These are phyloP conservation scores for Todiramphus chloris DNA, from an alignment of 2,113 vertebrate genomes.

Conservation along the genomic window DNA sequence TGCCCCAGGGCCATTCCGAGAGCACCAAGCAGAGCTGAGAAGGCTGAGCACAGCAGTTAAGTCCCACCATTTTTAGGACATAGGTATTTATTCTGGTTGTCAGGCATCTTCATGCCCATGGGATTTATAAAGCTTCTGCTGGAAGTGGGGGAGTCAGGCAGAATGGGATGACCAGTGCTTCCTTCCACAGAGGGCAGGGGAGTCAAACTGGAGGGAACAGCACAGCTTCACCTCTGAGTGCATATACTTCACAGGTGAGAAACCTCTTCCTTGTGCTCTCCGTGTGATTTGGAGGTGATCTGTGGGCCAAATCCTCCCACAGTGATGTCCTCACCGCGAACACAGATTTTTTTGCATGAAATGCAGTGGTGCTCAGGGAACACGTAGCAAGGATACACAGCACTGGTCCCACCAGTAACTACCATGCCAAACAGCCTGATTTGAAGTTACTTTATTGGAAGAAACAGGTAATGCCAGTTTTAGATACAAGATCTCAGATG, in stretches of 20 bases:
- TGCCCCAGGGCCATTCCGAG: rapidly evolving
- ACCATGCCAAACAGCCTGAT: neutral
- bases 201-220: too few relatives aligned
- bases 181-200: neutral
- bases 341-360: neutral
- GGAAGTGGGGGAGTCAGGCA: neutral
- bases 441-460: neutral
- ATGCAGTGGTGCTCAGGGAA: neutral
- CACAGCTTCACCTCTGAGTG: neutral
- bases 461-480: neutral
- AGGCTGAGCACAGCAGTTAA: neutral
- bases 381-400: rapidly evolving
- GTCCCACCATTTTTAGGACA: neutral
- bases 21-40: neutral
- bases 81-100: neutral
- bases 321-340: rapidly evolving
- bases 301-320: neutral
- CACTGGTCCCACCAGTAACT: neutral
- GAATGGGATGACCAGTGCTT: rapidly evolving
- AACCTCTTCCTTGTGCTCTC: neutral
- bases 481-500: neutral
- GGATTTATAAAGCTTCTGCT: neutral
- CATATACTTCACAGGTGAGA: neutral
- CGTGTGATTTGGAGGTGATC: neutral
- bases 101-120: neutral